Percentiles rank a stretch among this genome's conserved stretches.
Conservation (phyloP, 2,797 vertebrate genomes). For the Merluccius polli region DNA sequence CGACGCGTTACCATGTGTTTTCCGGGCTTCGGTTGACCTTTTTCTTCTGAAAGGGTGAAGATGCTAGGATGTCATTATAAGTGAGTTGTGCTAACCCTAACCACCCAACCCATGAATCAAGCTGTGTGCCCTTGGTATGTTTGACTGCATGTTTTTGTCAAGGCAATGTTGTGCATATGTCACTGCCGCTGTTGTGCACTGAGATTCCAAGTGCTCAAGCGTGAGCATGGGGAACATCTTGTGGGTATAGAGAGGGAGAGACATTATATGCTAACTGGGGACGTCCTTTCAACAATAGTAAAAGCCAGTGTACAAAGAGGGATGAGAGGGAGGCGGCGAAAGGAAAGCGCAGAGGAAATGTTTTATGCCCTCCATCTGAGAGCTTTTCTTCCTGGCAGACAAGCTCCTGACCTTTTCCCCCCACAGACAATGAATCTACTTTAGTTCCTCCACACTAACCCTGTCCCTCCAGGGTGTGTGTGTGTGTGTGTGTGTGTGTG, state of each 20-base stretch:
- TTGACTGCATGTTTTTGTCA: not conserved
- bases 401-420: conserved; percentile 46
- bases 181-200: not conserved
- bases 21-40: not conserved
- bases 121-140: not conserved
- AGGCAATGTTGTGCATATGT: not conserved
- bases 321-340: conserved; percentile 2
- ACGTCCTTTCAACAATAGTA: not conserved
- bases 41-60: not conserved
- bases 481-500: conserved; percentile 13
- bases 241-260: not conserved
- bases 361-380: conserved; percentile 50
- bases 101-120: not conserved
- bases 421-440: conserved; percentile 42
- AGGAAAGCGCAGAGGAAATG: conserved; percentile 37
- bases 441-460: conserved; percentile 20
- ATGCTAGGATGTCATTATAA: not conserved
- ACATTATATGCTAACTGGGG: conserved; percentile 1
- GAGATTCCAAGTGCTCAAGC: not conserved
- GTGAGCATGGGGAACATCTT: not conserved
- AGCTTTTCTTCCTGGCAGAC: conserved; percentile 41
- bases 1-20: not conserved
- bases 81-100: not conserved
- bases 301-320: conserved; percentile 29
- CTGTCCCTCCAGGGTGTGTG: conserved; percentile 4